Evolutionary conservation across 1,140 invertebrate species (phyloP), one percentile per base, ranked within the genome.

Genomic region (Hormaphis cornu): DNA sequence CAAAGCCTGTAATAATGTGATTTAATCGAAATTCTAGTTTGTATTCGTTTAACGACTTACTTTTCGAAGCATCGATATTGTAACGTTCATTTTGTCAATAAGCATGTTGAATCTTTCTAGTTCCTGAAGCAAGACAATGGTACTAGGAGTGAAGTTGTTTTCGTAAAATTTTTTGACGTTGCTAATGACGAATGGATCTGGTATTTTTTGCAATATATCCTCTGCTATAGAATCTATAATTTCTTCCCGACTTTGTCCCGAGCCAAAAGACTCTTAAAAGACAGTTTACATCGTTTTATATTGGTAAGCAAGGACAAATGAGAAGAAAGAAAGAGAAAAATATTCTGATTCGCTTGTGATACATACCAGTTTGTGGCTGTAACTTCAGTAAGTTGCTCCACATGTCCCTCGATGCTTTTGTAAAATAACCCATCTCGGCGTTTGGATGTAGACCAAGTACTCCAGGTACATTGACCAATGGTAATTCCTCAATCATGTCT

Each of bases 401-500:
- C 81, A 95, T 91, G 74, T 87, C 85, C 73, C 86, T 86, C 6
- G 88, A 86, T 1, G 89, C 87, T 77, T 89, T 84, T 42, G 89
- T 93, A 4, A 52, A 46, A 33, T 71, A 46, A 9, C 61, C 86
- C 76, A 95, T 95, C 82, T 95, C 92, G 8, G 91, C 92, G 80
- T 96, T 97, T 40, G 88, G 83, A 80, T 97, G 90, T 73, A 97
- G 81, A 70, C 93, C 93, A 80, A 95, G 89, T 66, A 95, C 88
- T 76, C 91, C 89, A 1, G 93, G 92, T 26, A 85, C 86, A 73
- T 90, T 89, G 3, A 83, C 81, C 35, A 90, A 75, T 5, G 89
- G 88, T 9, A 91, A 75, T 71, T 82, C 81, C 74, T 91, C 87
- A 72, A 91, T 89, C 73, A 81, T 6, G 12, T 33, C 61, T 66